Base-by-base conservation (phyloP, 2,113 vertebrate genomes). In the Bubo blakistoni region DNA sequence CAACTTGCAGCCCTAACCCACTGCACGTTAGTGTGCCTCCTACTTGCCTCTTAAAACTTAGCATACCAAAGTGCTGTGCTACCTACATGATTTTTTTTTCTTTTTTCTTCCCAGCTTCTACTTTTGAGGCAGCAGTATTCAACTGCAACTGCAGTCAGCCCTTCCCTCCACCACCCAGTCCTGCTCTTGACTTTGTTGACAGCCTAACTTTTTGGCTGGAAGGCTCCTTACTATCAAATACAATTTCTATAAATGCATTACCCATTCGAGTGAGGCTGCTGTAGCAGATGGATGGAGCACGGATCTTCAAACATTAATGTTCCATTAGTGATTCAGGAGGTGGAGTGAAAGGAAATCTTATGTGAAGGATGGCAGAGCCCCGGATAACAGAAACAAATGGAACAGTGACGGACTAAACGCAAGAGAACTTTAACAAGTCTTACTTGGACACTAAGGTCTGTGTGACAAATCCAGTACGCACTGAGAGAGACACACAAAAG, bases 41-140 rank as follows among this genome's bases (percentile, higher is more conserved):
- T 96, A 81, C 90, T 76, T 93, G 96, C 88, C 96, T 96, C 96
- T 94, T 89, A 86, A 90, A 97, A 97, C 97, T 95, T 72, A 84
- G 89, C 90, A 95, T 97, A 97, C 92, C 97, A 97, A 98, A 98
- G 98, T 98, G 98, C 98, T 96, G 96, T 87, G 88, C 97, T 96
- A 97, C 92, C 96, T 97, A 97, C 84, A 91, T 40, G 42, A 47
- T 29, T 83, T 52, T 44, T 25, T 58, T 67, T 52, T 5, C 3
- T 69, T 81, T 80, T 92, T 88, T 73, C 76, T 96, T 86, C 81
- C 72, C 82, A 88, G 67, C 49, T 94, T 73, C 65, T 82, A 72
- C 58, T 96, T 94, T 76, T 92, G 94, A 97, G 97, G 96, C 97
- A 96, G 92, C 96, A 96, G 93, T 91, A 66, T 73, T 63, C 66